Percentiles rank a stretch among this genome's conserved stretches.
Evolutionary conservation across 1,140 invertebrate genomes (phyloP).

Genomic region (Chrysoperla carnea): DNA sequence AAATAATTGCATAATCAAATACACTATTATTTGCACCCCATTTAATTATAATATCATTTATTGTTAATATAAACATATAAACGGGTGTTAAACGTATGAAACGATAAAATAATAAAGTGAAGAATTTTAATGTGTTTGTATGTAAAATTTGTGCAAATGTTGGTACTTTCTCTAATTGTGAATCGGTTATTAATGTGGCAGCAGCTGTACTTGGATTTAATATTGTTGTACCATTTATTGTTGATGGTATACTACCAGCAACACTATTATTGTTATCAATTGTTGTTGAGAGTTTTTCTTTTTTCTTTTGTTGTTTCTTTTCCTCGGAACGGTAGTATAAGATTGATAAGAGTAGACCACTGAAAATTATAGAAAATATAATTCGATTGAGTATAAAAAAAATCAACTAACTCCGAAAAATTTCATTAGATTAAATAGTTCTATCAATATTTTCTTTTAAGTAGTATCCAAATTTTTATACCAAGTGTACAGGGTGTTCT

Average conservation of each 20-base stretch:
- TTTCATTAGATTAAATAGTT: no score
- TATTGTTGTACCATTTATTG: neutral
- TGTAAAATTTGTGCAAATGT: slow-evolving; percentile 16
- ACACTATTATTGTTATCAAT: neutral
- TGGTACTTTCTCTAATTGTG: neutral
- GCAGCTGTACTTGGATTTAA: neutral
- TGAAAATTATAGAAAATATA: no score
- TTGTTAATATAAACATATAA: slow-evolving; percentile 58
- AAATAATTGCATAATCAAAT: slow-evolving; percentile 46
- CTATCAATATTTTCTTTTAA: no score
- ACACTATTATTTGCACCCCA: slow-evolving; percentile 47
- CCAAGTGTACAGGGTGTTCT: no score
- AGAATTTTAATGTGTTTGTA: slow-evolving; percentile 27
- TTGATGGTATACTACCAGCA: no score
- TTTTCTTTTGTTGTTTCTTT: no score
- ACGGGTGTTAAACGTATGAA: slow-evolving; percentile 61
- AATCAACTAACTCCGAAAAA: no score
- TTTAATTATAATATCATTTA: slow-evolving; percentile 51
- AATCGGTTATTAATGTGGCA: neutral
- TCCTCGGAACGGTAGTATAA: slow-evolving; percentile 39
- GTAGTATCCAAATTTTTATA: no score
- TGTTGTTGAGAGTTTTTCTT: no score
- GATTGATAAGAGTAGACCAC: slow-evolving; percentile 58
- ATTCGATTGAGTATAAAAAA: no score
- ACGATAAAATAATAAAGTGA: slow-evolving; percentile 40